These are phyloP conservation scores for Entelurus aequoreus DNA, from an alignment of 2,113 vertebrate species.

Conservation along the genomic window DNA sequence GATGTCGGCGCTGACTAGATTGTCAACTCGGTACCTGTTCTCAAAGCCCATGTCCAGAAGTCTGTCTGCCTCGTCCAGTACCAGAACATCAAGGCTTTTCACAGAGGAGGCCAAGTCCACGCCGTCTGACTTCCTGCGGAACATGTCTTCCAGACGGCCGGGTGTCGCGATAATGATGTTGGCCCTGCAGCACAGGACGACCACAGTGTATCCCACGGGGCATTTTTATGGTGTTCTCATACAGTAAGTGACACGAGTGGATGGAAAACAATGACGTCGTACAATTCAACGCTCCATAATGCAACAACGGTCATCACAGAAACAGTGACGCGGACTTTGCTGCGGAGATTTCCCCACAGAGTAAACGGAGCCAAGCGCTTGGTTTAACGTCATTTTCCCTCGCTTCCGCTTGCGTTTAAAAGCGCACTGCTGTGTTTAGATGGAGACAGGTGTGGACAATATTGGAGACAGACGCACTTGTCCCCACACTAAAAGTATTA, in stretches of 20 bases:
- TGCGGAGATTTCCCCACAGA: too few species aligned
- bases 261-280: neutral
- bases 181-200: conserved; percentile 66
- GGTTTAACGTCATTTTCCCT: too few species aligned
- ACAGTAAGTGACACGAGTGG: neutral
- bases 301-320: neutral
- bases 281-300: too few species aligned
- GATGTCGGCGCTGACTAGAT: too few species aligned
- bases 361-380: too few species aligned
- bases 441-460: too few species aligned
- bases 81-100: conserved; percentile 85
- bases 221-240: neutral
- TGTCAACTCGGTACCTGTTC: conserved; percentile 74
- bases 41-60: conserved; percentile 96
- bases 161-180: conserved; percentile 91
- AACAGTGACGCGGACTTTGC: neutral
- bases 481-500: too few species aligned
- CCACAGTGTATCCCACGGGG: neutral
- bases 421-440: too few species aligned
- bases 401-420: too few species aligned
- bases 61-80: conserved; percentile 92
- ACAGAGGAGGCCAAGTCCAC: conserved; percentile 81
- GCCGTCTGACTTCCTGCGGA: conserved; percentile 86
- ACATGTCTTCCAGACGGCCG: conserved; percentile 92
- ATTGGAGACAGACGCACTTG: too few species aligned